Base-by-base conservation (phyloP, 1,140 invertebrate species). In the Euborellia annulipes region DNA sequence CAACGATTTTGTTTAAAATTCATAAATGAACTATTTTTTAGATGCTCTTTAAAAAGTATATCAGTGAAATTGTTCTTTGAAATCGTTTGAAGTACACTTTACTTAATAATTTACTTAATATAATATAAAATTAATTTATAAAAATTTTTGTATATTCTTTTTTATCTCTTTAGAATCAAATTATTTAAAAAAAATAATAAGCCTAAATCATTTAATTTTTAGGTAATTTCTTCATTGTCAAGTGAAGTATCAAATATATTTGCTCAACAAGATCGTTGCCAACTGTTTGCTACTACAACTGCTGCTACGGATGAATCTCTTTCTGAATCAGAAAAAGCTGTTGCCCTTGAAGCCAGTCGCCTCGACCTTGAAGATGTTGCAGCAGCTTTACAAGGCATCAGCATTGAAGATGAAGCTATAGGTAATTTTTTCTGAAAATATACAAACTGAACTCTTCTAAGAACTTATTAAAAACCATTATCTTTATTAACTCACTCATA, bases 311-410 rank as follows among this genome's bases (percentile, higher is more conserved):
- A 64, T 2, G 60, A 65, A 48, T 62, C 67, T 53, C 61, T 50
- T 4, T 23, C 36, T 46, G 45, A 46, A 11, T 36, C 16, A 14
- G 47, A 48, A 2, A 48, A 48, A 38, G 16, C 47, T 30, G 19
- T 17, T 20, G 36, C 14, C 8, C 8, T 38, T 4, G 36, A 20
- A 38, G 19, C 36, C n/a, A 38, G 36, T n/a, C 19, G 36, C 36
- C 4, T 17, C 8, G 14, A 38, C 8, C 18, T 41, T 2, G 36
- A 47, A 36, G 16, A 43, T 17, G 13, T 43, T 27, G 17, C 36
- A 13, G 50, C 72, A 54, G 68, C 70, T 37, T 63, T 74, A 34
- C 67, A 70, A 54, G 63, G 66, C 16, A 67, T 71, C 49, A 67
- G 60, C 46, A 63, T 69, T 14, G 65, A 68, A 27, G 68, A 71